These are phyloP conservation scores for Siderastrea siderea DNA, from an alignment of 92 coral and sea anemone genomes.

Conservation along the genomic window DNA sequence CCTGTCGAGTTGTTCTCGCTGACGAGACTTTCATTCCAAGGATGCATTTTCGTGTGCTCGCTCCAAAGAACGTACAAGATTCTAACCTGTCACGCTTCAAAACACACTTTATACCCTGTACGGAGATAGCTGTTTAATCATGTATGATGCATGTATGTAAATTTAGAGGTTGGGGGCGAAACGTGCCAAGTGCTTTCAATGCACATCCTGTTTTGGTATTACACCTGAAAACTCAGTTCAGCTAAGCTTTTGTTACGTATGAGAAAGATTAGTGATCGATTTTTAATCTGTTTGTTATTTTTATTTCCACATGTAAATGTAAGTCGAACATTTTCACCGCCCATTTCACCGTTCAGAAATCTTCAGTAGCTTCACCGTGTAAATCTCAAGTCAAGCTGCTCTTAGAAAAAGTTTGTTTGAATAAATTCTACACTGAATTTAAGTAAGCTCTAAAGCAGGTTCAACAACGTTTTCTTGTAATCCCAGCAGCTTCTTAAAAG, in stretches of 20 bases:
- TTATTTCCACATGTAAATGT: too few relatives aligned
- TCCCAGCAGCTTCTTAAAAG: too few relatives aligned
- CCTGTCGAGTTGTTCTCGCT: neutral
- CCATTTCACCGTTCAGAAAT: too few relatives aligned
- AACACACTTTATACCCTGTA: neutral
- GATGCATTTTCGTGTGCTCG: neutral
- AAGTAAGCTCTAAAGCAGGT: too few relatives aligned
- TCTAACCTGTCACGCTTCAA: neutral
- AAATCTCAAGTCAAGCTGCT: too few relatives aligned
- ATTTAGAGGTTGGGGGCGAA: neutral
- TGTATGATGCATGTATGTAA: neutral
- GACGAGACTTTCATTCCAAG: neutral
- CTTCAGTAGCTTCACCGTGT: too few relatives aligned
- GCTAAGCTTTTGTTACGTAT: neutral
- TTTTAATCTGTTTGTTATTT: neutral
- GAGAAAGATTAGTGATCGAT: neutral
- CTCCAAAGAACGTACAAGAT: neutral
- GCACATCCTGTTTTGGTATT: constrained; percentile 3
- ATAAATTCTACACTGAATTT: too few relatives aligned
- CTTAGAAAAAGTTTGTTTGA: too few relatives aligned
- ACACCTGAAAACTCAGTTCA: neutral
- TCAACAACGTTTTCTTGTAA: too few relatives aligned
- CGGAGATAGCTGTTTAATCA: neutral
- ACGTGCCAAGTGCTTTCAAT: neutral
- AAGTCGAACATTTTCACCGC: too few relatives aligned